Conservation (phyloP, 1,140 invertebrate species). For the Plodia interpunctella region DNA sequence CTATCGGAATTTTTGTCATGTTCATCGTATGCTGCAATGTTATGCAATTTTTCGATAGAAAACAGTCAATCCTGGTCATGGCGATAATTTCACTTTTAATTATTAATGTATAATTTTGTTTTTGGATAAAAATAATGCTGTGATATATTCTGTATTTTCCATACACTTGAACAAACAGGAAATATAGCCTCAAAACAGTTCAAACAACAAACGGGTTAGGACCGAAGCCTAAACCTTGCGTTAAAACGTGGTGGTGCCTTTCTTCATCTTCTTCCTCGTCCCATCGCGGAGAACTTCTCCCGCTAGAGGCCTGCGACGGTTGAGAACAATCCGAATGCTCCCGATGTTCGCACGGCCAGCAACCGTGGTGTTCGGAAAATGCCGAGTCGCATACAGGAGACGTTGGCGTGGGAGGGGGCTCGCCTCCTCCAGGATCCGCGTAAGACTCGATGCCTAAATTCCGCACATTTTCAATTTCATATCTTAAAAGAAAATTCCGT, state of each 20-base stretch:
- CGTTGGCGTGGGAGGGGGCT: constrained; percentile 62
- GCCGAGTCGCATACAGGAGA: constrained; percentile 72
- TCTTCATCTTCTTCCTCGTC: constrained; percentile 65
- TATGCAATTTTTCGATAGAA: too few species aligned
- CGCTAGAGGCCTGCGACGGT: constrained; percentile 59
- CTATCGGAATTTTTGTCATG: too few species aligned
- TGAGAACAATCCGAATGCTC: constrained; percentile 55
- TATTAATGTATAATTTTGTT: too few species aligned
- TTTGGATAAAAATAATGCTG: too few species aligned
- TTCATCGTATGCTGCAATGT: too few species aligned
- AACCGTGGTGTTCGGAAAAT: constrained; percentile 77
- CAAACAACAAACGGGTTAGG: constrained; percentile 33
- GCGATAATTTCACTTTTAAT: too few species aligned
- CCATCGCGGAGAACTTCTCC: constrained; percentile 79
- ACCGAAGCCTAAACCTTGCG: constrained; percentile 57
- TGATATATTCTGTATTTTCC: too few species aligned
- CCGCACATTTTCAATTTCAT: constrained; percentile 29
- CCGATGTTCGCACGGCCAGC: constrained; percentile 70
- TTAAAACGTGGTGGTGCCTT: constrained; percentile 51
- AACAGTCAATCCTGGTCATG: too few species aligned
- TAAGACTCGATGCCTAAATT: constrained; percentile 66
- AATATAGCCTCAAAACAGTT: constrained; percentile 51
- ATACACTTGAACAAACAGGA: background rate
- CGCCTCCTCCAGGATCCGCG: constrained; percentile 64
- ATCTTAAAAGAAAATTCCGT: too few species aligned